These are phyloP conservation scores for Mystacides longicornis DNA, from an alignment of 2,888 invertebrate genomes.

Conservation along the genomic window DNA sequence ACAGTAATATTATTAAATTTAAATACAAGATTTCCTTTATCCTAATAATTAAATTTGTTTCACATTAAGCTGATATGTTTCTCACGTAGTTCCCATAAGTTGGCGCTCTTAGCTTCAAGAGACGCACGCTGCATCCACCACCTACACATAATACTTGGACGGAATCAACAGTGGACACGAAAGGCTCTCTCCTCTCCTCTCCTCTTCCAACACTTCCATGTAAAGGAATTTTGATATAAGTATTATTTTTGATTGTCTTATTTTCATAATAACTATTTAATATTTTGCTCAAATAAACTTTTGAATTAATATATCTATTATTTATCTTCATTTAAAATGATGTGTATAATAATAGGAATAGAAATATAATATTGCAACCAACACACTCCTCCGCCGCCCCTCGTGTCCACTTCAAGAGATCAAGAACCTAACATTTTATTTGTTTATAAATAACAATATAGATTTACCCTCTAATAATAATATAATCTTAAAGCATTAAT, in stretches of 20 bases:
- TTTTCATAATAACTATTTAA: neutral
- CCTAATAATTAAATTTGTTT: conserved; percentile 36
- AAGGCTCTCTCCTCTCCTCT: neutral
- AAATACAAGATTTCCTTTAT: conserved; percentile 46
- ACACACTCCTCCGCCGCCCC: too few relatives aligned
- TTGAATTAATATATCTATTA: too few relatives aligned
- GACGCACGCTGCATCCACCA: conserved; percentile 52
- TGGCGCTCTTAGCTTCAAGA: conserved; percentile 42
- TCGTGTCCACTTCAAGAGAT: conserved; percentile 25
- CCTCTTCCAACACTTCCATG: neutral
- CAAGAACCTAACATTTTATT: conserved; percentile 25
- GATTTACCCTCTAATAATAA: neutral
- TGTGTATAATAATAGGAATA: too few relatives aligned
- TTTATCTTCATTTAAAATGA: too few relatives aligned
- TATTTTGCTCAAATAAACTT: too few relatives aligned
- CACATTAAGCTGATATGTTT: conserved; percentile 66
- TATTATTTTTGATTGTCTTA: too few relatives aligned
- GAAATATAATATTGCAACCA: too few relatives aligned
- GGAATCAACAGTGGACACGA: conserved; percentile 47
- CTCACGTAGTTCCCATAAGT: conserved; percentile 60
- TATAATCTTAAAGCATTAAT: neutral
- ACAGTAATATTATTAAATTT: conserved; percentile 20
- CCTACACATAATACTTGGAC: conserved; percentile 48
- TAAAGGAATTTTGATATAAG: too few relatives aligned
- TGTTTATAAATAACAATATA: conserved; percentile 22